These are phyloP conservation scores for Heliocidaris erythrogramma DNA, from an alignment of 35 echinoderm and acorn worm species.

Conservation along the genomic window DNA sequence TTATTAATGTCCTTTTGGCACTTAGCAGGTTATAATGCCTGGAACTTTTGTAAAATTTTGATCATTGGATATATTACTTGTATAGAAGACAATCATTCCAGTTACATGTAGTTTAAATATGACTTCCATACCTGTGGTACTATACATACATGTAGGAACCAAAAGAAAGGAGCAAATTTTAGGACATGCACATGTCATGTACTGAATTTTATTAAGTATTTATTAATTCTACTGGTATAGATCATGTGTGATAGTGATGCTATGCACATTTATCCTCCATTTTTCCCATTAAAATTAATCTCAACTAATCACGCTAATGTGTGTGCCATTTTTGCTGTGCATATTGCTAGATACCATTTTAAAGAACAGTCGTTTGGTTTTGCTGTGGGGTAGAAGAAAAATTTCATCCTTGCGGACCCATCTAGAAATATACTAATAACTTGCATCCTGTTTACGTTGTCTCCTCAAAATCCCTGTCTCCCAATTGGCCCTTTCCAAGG, in stretches of 20 bases:
- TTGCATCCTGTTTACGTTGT: background rate
- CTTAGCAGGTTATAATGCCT: no score
- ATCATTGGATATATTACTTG: no score
- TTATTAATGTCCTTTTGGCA: no score
- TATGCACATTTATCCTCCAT: background rate
- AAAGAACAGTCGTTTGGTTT: background rate
- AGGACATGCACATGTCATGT: no score
- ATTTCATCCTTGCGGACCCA: background rate
- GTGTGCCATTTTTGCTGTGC: background rate
- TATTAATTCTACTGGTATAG: background rate
- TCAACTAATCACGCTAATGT: background rate
- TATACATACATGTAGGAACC: no score
- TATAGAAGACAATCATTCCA: no score
- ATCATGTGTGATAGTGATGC: background rate
- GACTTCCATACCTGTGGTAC: no score
- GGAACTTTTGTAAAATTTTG: no score
- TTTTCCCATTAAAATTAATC: background rate
- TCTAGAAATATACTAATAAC: background rate
- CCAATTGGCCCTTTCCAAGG: background rate
- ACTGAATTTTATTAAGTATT: background rate
- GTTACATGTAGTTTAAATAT: no score
- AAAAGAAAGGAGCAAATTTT: no score
- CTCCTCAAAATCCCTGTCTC: background rate
- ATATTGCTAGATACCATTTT: background rate
- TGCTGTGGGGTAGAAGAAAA: background rate